Percentiles rank a stretch among this genome's conserved stretches.
Conservation (phyloP, 2,113 vertebrate genomes). For the Gnathonemus echidnorhynchus region DNA sequence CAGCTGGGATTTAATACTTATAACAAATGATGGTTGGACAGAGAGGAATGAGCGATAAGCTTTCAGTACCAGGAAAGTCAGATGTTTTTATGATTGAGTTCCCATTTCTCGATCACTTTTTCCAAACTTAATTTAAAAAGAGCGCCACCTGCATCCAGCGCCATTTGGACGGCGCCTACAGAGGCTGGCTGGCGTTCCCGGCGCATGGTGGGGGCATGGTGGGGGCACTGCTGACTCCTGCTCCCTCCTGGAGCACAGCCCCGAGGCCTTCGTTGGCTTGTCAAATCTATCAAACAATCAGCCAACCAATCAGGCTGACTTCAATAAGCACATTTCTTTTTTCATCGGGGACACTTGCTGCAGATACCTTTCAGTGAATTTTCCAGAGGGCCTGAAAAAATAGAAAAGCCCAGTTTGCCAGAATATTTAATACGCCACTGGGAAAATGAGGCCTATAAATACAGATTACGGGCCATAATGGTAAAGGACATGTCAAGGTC, state of each 20-base stretch:
- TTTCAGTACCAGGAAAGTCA: conserved; percentile 9
- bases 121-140: conserved; percentile 5
- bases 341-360: background rate
- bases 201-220: background rate
- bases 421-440: background rate
- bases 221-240: background rate
- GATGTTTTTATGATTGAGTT: background rate
- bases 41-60: background rate
- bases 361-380: background rate
- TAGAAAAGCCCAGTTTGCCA: background rate
- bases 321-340: background rate
- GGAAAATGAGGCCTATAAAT: background rate
- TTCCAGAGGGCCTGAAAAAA: background rate
- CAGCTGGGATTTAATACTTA: background rate
- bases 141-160: background rate
- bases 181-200: background rate
- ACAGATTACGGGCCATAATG: background rate
- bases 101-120: background rate
- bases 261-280: background rate
- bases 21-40: background rate
- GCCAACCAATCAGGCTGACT: background rate
- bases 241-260: background rate
- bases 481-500: background rate
- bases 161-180: background rate
- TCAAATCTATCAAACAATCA: background rate